phyloP scores from a whole-genome alignment of 1,140 invertebrate species.

The Drosophila arawakana region DNA sequence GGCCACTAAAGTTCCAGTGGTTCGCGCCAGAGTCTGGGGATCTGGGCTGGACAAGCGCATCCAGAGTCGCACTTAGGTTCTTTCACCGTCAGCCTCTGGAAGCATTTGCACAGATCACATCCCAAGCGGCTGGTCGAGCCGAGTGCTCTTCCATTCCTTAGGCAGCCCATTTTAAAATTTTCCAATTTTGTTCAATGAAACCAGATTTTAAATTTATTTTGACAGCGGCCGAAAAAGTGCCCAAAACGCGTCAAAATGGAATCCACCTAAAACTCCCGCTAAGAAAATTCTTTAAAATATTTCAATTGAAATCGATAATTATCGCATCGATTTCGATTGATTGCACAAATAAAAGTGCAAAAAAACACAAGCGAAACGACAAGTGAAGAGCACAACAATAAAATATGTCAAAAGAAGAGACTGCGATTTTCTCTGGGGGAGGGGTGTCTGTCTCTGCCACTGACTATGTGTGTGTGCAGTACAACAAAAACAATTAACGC shows the following conservation, averaged over 20 bases:
- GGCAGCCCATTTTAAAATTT: constrained; percentile 16
- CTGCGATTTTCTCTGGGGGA: constrained; percentile 6
- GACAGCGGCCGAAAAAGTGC: not conserved
- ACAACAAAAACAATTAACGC: constrained; percentile 58
- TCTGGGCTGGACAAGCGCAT: not conserved
- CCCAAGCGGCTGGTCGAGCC: not conserved
- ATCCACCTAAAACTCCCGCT: too few relatives aligned
- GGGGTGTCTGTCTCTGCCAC: constrained; percentile 13
- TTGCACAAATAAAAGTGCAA: constrained; percentile 13
- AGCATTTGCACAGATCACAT: not conserved
- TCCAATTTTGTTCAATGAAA: constrained; percentile 19
- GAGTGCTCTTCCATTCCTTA: not conserved
- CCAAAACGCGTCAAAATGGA: too few relatives aligned
- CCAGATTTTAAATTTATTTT: not conserved
- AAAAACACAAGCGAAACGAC: constrained; percentile 16
- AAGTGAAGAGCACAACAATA: constrained; percentile 50
- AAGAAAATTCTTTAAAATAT: too few relatives aligned
- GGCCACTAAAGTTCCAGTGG: not conserved
- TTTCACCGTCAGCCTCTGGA: not conserved
- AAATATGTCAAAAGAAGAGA: constrained; percentile 53
- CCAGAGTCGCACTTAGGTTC: not conserved
- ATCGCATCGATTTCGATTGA: constrained; percentile 14
- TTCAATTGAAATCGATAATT: constrained; percentile 11
- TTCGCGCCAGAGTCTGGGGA: not conserved
- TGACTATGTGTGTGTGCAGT: constrained; percentile 26